Percentiles rank a stretch among this genome's conserved stretches.
Evolutionary conservation across 2,113 vertebrate species (phyloP).

Genomic region (Chaetodon auriga): DNA sequence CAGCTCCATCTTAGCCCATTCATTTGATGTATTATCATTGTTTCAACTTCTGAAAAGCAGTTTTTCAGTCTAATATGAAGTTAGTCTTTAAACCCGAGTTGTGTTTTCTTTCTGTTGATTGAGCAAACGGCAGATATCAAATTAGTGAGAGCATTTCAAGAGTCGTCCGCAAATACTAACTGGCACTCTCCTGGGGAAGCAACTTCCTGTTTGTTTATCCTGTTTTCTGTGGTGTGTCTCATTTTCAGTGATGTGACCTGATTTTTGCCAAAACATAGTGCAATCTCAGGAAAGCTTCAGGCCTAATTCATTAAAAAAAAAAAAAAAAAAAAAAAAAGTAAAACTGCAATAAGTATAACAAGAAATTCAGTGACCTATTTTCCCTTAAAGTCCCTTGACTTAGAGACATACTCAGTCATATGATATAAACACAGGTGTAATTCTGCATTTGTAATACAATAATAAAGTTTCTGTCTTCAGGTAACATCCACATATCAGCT

Average conservation of each 20-base stretch:
- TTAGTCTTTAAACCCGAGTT: neutral
- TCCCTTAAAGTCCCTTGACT: neutral
- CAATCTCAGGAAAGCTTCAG: conserved; percentile 24
- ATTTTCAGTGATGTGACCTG: conserved; percentile 13
- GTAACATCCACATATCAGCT: too few relatives aligned
- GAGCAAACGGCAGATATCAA: neutral
- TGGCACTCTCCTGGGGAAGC: neutral
- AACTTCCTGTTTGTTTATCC: neutral
- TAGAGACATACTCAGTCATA: neutral
- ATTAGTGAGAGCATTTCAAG: conserved; percentile 3
- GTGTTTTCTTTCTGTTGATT: neutral
- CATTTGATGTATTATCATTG: neutral
- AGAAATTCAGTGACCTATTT: conserved; percentile 11
- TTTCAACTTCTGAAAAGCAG: neutral
- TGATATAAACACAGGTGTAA: neutral
- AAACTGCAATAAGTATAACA: neutral
- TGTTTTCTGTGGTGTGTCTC: neutral
- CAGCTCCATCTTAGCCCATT: neutral
- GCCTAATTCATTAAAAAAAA: conserved; percentile 12
- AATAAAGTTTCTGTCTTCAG: neutral
- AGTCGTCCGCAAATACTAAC: neutral
- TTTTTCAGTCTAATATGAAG: neutral
- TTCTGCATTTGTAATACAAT: neutral
- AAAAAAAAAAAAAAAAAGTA: conserved; percentile 15
- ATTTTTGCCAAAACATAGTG: conserved; percentile 11